Base-by-base conservation (phyloP, 2,113 vertebrate species). In the Atrichornis clamosus region DNA sequence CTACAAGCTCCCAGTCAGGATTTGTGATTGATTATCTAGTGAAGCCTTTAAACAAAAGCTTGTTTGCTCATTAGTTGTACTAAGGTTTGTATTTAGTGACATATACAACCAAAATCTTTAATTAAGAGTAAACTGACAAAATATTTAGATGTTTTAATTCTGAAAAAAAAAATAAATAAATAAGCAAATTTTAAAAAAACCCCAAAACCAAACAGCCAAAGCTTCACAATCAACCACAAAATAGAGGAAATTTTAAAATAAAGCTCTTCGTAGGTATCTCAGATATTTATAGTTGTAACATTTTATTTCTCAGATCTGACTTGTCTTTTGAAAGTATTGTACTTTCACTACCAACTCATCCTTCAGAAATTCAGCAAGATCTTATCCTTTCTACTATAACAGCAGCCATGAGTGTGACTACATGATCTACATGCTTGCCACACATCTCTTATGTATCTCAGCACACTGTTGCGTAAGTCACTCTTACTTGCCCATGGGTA, bases 31-130 rank as follows among this genome's bases (percentile, higher is more conserved):
- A 97, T 96, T 73, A 90, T 84, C 85, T 92, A 80, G 56, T 76
- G 68, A 91, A 53, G 39, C 52, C 65, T 94, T 95, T 69, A 87
- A 63, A 90, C 91, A 95, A 91, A 90, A 60, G 21, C 85, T 89
- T 96, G 53, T 68, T 96, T 79, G 62, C 76, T 96, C 93, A 97
- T 96, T 93, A 97, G 87, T 55, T 95, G 77, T 16, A 89, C 52
- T 59, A 84, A 93, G 75, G 64, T 96, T 73, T 93, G 52, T 32
- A 59, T 91, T 93, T 74, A 79, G 60, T 93, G 63, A 97, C 79
- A 95, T 62, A 84, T 50, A 75, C 7, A 91, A 77, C 41, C 21
- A 30, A 56, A 76, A 14, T 90, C 39, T 92, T 95, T 92, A 95
- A 97, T 83, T 70, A 46, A 59, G 76, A 87, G 88, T 91, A 83